These are phyloP conservation scores for Slavum lentiscoides DNA, from an alignment of 2,888 invertebrate genomes.

Conservation along the genomic window DNA sequence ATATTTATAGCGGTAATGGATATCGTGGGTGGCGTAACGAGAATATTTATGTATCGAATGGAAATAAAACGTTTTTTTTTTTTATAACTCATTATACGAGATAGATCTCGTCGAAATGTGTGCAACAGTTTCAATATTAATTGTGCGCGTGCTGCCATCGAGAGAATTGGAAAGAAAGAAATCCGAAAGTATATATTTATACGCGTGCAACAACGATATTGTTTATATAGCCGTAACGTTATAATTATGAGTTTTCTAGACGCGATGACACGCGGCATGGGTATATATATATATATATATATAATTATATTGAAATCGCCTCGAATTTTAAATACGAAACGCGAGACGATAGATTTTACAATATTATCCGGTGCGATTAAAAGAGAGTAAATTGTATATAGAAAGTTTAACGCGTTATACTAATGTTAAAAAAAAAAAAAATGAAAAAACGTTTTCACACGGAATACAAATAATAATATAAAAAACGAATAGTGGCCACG, in stretches of 20 bases:
- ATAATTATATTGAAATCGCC: constrained; percentile 6
- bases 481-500: too few species aligned
- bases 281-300: too few species aligned
- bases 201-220: neutral
- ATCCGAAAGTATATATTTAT: constrained; percentile 24
- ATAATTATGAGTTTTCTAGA: constrained; percentile 2
- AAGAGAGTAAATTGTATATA: neutral
- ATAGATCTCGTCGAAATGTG: neutral
- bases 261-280: neutral
- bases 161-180: constrained; percentile 32
- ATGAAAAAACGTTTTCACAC: too few species aligned
- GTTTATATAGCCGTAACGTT: constrained; percentile 12
- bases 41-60: neutral
- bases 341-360: neutral
- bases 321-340: neutral
- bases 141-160: neutral
- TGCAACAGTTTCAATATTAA: neutral
- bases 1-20: neutral
- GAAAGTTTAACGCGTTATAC: neutral
- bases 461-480: too few species aligned
- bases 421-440: too few species aligned
- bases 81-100: neutral
- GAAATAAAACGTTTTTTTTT: neutral
- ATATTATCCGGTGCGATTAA: neutral
- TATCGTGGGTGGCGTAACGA: neutral